Evolutionary conservation across 2,797 vertebrate species (phyloP).

Genomic region (Acomys russatus): DNA sequence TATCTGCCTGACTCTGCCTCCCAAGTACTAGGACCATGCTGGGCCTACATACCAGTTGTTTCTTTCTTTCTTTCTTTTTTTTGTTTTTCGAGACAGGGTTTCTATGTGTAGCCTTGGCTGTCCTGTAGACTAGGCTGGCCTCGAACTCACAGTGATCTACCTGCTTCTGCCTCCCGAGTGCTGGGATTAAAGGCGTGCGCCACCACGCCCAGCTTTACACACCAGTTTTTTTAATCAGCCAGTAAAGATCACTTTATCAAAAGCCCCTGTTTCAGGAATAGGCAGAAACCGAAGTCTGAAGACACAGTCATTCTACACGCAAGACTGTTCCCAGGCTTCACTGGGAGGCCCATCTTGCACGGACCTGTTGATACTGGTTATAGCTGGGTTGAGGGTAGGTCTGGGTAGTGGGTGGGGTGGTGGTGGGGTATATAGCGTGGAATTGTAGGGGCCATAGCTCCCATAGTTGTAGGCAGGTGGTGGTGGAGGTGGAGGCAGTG

Average conservation of each 20-base stretch:
- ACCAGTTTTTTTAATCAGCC: background rate
- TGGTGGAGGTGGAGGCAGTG: constrained; percentile 81
- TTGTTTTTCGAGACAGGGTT: too few species aligned
- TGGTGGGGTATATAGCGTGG: constrained; percentile 85
- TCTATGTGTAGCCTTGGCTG: too few species aligned
- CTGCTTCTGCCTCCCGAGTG: too few species aligned
- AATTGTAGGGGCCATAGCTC: constrained; percentile 92
- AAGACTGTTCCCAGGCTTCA: background rate
- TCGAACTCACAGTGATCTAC: too few species aligned
- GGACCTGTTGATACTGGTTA: constrained; percentile 94
- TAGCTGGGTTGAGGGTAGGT: constrained; percentile 92
- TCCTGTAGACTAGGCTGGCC: too few species aligned
- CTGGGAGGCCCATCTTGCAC: background rate
- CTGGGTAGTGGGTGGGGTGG: constrained; percentile 87
- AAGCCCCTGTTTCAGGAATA: background rate
- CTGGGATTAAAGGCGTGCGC: too few species aligned
- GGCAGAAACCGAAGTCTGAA: background rate
- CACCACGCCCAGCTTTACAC: too few species aligned
- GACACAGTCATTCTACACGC: background rate
- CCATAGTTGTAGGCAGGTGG: constrained; percentile 91
- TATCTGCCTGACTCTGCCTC: too few species aligned
- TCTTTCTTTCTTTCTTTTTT: too few species aligned
- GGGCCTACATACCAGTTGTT: too few species aligned
- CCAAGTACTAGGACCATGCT: too few species aligned
- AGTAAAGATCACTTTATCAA: background rate